phyloP scores from a whole-genome alignment of 2,888 invertebrate species.

The Noctua comes region DNA sequence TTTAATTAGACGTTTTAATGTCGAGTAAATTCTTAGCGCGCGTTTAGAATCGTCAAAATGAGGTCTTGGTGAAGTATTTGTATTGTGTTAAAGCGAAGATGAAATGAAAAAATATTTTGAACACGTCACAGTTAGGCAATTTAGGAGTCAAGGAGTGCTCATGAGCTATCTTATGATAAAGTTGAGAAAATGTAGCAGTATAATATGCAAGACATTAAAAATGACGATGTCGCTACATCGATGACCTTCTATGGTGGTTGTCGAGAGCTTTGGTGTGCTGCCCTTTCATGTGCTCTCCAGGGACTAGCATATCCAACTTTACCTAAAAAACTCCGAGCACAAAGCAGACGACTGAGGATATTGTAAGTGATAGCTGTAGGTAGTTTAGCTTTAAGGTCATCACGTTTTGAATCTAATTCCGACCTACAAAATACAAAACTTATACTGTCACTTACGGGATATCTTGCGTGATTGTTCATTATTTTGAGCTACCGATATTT shows the following conservation, averaged over 20 bases:
- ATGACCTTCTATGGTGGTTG: not conserved
- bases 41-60: constrained; percentile 29
- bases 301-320: not conserved
- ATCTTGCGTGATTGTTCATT: too few relatives aligned
- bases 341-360: not conserved
- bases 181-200: not conserved
- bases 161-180: not conserved
- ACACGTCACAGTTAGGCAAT: not conserved
- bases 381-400: not conserved
- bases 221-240: not conserved
- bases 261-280: not conserved
- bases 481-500: too few relatives aligned
- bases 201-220: not conserved
- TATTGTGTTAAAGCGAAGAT: constrained; percentile 4
- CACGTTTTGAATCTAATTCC: not conserved
- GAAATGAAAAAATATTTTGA: constrained; percentile 7
- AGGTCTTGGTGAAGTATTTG: constrained; percentile 26
- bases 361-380: not conserved
- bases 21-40: constrained; percentile 31
- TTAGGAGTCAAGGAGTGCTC: not conserved
- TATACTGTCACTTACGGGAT: too few relatives aligned
- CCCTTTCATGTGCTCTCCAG: not conserved
- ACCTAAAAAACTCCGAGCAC: not conserved
- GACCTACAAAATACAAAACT: not conserved
- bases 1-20: constrained; percentile 55